Conservation (phyloP, 2,113 vertebrate genomes). For the Macroglossus sobrinus region DNA sequence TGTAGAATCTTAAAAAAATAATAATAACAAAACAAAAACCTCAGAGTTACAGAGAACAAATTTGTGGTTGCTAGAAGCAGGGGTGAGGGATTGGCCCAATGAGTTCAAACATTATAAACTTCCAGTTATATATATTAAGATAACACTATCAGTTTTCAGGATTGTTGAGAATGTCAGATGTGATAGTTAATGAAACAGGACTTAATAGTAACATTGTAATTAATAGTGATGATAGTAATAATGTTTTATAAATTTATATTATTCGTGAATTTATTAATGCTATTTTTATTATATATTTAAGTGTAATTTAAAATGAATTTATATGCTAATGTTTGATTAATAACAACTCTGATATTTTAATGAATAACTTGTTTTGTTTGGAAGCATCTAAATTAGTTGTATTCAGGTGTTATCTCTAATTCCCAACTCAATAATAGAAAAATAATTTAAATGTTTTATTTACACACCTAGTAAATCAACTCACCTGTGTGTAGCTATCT, state of each 20-base stretch:
- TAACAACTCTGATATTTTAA: neutral
- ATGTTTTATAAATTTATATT: neutral
- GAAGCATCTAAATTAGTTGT: conserved; percentile 19
- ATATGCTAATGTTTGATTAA: neutral
- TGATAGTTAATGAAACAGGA: neutral
- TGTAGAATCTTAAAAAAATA: neutral
- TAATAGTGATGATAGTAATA: neutral
- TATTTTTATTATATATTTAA: neutral
- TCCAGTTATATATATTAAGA: neutral
- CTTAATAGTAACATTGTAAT: neutral
- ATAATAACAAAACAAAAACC: neutral
- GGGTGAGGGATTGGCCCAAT: too few species aligned
- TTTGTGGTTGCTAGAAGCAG: neutral
- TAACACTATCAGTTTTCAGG: neutral
- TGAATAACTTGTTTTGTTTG: conserved; percentile 29
- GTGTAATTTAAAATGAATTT: conserved; percentile 12
- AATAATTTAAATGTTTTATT: conserved; percentile 32
- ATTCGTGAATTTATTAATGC: neutral
- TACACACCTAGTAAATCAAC: neutral
- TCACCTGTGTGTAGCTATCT: neutral
- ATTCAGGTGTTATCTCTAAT: neutral
- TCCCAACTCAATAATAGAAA: neutral
- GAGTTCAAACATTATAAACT: neutral
- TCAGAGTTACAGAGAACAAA: neutral
- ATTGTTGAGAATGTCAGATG: neutral